These are phyloP conservation scores for Alentia gelatinosa DNA, from an alignment of 2,888 invertebrate species.

Conservation along the genomic window DNA sequence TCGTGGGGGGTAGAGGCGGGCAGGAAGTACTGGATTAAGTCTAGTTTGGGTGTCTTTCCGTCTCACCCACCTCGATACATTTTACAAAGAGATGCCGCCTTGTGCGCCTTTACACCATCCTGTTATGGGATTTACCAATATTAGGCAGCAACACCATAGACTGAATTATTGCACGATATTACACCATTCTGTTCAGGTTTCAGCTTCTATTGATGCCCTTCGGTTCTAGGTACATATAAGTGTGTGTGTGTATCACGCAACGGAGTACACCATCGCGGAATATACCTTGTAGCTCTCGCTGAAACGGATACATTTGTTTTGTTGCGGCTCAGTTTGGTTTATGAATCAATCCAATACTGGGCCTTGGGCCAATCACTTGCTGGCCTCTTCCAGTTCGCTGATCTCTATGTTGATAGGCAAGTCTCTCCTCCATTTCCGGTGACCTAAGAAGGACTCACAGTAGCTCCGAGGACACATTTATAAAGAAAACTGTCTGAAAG, in stretches of 20 bases:
- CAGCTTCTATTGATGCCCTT: too few relatives aligned
- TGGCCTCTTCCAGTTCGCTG: neutral
- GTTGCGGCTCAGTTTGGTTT: too few relatives aligned
- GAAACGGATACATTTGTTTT: too few relatives aligned
- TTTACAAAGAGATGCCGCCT: neutral
- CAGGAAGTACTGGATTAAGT: neutral
- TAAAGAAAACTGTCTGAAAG: constrained; percentile 13
- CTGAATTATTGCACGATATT: too few relatives aligned
- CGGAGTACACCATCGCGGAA: too few relatives aligned
- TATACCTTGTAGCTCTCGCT: too few relatives aligned
- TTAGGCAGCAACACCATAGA: too few relatives aligned
- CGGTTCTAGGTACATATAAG: too few relatives aligned
- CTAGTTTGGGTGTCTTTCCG: neutral
- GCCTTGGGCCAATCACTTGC: neutral
- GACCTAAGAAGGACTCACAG: neutral
- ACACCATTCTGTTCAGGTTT: too few relatives aligned
- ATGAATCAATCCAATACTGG: neutral
- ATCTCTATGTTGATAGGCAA: neutral
- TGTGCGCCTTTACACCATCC: too few relatives aligned
- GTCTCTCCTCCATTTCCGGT: neutral
- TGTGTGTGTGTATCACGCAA: too few relatives aligned
- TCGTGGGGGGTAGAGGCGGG: neutral
- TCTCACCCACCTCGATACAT: neutral
- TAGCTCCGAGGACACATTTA: neutral
- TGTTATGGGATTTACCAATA: too few relatives aligned